phyloP scores from a whole-genome alignment of 2,113 vertebrate species.

The Tetrao urogallus region DNA sequence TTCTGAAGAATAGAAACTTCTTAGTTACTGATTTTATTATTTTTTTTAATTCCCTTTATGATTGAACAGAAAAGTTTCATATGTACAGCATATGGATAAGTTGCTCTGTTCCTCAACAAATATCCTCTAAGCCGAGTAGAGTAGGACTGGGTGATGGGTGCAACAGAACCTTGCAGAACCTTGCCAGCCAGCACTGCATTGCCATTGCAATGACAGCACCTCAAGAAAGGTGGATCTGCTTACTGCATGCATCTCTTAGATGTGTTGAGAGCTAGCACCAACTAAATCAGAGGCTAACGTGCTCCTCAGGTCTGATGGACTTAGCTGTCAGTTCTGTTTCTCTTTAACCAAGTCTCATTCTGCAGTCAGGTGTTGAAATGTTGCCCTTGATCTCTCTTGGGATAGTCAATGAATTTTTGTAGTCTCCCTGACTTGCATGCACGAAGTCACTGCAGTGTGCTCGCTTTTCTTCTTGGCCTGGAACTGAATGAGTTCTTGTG shows the following conservation, averaged over 20 bases:
- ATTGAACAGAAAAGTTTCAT: neutral
- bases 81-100: neutral
- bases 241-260: neutral
- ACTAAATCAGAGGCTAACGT: neutral
- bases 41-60: neutral
- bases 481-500: neutral
- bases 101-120: neutral
- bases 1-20: neutral
- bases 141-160: rapidly evolving
- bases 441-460: rapidly evolving
- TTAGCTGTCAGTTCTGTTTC: neutral
- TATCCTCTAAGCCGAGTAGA: neutral
- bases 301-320: neutral
- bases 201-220: neutral
- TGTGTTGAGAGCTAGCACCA: neutral
- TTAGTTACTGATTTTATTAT: neutral
- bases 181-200: neutral
- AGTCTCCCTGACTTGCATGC: neutral
- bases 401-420: neutral
- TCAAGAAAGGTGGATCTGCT: neutral
- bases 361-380: neutral
- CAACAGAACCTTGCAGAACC: rapidly evolving
- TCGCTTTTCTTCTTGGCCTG: neutral
- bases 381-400: neutral
- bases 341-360: neutral